Conservation (phyloP, 2,113 vertebrate genomes). For the Bambusicola thoracicus region DNA sequence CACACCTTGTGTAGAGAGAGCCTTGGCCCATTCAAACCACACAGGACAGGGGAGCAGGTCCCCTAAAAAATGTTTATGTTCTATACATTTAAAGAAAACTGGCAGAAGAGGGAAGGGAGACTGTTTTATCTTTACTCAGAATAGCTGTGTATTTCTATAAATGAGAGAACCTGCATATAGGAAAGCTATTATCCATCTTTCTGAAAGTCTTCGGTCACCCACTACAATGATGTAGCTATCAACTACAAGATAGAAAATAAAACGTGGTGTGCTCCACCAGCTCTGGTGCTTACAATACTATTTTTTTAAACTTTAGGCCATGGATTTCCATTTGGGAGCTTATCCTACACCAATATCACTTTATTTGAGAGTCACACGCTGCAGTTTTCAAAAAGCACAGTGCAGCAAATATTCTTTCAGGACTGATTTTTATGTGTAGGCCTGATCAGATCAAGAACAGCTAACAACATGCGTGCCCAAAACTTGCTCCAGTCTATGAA, state of each 20-base stretch:
- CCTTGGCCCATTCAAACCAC: not conserved
- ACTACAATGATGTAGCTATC: not conserved
- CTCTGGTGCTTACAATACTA: not conserved
- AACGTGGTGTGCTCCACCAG: not conserved
- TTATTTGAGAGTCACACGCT: not conserved
- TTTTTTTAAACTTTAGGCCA: not conserved
- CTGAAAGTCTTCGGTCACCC: not conserved
- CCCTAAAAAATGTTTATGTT: not conserved
- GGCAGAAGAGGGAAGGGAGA: not conserved
- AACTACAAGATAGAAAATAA: rapidly evolving
- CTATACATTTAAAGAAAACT: not conserved
- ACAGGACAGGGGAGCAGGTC: not conserved
- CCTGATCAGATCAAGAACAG: not conserved
- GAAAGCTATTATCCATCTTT: not conserved
- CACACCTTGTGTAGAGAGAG: not conserved
- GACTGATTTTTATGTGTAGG: not conserved
- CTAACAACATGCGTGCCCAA: not conserved
- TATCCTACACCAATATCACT: not conserved
- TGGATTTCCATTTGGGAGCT: not conserved
- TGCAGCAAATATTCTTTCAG: not conserved
- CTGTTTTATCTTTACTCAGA: not conserved
- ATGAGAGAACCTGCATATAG: not conserved
- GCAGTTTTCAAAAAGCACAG: not conserved
- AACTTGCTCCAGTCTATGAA: not conserved
- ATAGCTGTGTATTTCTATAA: not conserved